Conservation (phyloP, 2,888 invertebrate genomes). For the Fissipunctia ypsillon region DNA sequence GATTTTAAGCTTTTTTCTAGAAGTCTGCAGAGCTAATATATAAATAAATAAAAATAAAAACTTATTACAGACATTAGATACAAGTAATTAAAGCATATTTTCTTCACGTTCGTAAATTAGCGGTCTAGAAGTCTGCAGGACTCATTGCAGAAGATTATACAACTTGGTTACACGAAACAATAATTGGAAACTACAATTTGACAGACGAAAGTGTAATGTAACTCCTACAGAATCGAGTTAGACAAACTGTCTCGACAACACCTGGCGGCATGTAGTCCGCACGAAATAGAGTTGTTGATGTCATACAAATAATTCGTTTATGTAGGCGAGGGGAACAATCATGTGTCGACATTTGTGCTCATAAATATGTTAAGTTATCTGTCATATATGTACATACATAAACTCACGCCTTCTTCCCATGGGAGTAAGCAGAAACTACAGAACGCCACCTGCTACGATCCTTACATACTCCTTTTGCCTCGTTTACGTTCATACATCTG, state of each 20-base stretch:
- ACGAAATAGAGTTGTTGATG: conserved; percentile 5
- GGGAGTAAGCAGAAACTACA: too few species aligned
- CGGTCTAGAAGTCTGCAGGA: neutral
- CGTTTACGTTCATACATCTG: too few species aligned
- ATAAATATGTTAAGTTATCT: conserved; percentile 41
- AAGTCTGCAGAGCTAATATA: too few species aligned
- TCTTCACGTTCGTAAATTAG: neutral
- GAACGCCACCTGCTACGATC: too few species aligned
- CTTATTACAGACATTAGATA: too few species aligned
- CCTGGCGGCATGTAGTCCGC: conserved; percentile 21
- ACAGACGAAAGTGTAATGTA: conserved; percentile 12
- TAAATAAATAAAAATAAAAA: too few species aligned
- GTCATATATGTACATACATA: too few species aligned
- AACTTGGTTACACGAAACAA: neutral
- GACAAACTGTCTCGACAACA: conserved; percentile 40
- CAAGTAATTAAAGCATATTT: too few species aligned
- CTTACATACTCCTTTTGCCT: too few species aligned
- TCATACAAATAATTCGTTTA: conserved; percentile 45
- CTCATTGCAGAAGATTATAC: conserved; percentile 2
- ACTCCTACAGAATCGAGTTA: conserved; percentile 38
- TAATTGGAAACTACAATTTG: neutral
- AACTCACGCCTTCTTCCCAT: too few species aligned
- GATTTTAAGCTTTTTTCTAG: too few species aligned
- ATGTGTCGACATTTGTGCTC: conserved; percentile 27
- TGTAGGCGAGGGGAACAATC: conserved; percentile 46